Evolutionary conservation across 2,888 invertebrate genomes (phyloP).

Genomic region (Noctua fimbriata): DNA sequence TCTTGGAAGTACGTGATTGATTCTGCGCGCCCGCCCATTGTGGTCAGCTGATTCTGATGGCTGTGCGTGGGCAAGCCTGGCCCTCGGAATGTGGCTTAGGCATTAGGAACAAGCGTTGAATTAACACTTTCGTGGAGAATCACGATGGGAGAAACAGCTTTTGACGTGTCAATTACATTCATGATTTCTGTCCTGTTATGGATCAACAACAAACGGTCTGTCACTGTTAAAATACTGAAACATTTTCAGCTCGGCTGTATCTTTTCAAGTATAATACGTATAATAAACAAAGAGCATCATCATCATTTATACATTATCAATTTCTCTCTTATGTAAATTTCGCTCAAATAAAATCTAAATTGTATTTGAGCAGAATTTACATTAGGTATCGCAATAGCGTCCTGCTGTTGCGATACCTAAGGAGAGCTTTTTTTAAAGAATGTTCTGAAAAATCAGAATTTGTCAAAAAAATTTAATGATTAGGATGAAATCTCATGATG

Average conservation of each 20-base stretch:
- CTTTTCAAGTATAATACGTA: background rate
- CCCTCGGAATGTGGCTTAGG: constrained; percentile 55
- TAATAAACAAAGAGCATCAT: background rate
- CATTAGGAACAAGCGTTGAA: constrained; percentile 52
- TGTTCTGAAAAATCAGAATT: too few relatives aligned
- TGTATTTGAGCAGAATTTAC: background rate
- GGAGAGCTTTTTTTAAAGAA: too few relatives aligned
- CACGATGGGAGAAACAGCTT: background rate
- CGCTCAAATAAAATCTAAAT: too few relatives aligned
- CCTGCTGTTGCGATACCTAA: too few relatives aligned
- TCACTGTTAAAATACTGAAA: background rate
- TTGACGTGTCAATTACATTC: background rate
- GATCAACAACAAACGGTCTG: background rate
- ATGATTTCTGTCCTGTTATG: background rate
- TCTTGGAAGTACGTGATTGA: constrained; percentile 84
- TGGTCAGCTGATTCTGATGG: constrained; percentile 70
- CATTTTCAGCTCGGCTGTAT: background rate
- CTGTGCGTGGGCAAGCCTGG: constrained; percentile 59
- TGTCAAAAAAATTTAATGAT: too few relatives aligned
- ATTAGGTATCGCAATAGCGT: background rate
- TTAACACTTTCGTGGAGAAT: constrained; percentile 46
- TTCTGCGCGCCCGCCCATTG: constrained; percentile 76
- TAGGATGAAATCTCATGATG: too few relatives aligned
- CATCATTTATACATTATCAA: too few relatives aligned
- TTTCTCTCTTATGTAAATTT: background rate